Conservation (phyloP, 2,113 vertebrate species). For the Eulemur rufifrons region DNA sequence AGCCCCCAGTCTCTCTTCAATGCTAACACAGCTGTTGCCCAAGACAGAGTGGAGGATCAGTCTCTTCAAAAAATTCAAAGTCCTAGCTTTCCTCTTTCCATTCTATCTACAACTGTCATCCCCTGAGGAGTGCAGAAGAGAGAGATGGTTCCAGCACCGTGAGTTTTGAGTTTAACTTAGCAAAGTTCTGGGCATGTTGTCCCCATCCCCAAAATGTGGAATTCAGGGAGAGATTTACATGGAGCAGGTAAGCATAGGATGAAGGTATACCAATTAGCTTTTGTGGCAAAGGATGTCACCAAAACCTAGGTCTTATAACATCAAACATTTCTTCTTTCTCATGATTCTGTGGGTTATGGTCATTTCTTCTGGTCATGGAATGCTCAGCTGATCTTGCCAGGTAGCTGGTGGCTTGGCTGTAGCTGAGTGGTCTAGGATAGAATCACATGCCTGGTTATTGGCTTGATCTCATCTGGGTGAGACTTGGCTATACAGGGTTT, state of each 20-base stretch:
- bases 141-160: background rate
- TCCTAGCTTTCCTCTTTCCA: accelerated
- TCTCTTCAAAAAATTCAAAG: background rate
- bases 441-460: background rate
- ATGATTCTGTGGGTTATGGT: background rate
- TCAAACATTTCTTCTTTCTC: background rate
- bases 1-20: background rate
- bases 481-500: background rate
- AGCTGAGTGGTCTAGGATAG: background rate
- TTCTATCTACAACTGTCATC: background rate
- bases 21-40: background rate
- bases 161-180: background rate
- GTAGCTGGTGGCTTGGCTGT: background rate
- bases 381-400: background rate
- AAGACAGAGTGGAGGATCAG: background rate
- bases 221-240: background rate
- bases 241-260: background rate
- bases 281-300: background rate
- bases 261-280: background rate
- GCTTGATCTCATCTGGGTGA: background rate
- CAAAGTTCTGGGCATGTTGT: background rate
- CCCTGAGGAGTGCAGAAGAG: background rate
- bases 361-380: background rate
- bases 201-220: background rate
- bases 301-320: background rate